Evolutionary conservation across 1,140 invertebrate genomes (phyloP).

Genomic region (Drosophila eugracilis): DNA sequence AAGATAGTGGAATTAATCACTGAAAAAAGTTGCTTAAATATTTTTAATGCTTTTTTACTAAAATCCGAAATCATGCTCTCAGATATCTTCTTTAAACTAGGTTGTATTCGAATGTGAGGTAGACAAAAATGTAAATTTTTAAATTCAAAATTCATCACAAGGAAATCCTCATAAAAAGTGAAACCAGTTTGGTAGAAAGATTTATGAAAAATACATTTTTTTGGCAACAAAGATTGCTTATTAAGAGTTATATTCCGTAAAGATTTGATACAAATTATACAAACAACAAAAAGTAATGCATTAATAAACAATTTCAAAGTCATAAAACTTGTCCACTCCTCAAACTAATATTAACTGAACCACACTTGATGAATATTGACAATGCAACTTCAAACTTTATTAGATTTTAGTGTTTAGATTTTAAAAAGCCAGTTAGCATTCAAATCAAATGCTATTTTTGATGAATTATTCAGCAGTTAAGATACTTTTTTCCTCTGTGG

Average conservation of each 20-base stretch:
- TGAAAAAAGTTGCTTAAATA: no score
- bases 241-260: not conserved
- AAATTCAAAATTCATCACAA: not conserved
- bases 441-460: conserved; percentile 9
- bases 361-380: not conserved
- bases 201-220: not conserved
- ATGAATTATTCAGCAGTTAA: conserved; percentile 6
- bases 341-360: no score
- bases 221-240: not conserved
- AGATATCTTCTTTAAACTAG: no score
- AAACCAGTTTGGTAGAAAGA: not conserved
- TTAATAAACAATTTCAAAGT: not conserved
- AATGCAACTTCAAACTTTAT: not conserved
- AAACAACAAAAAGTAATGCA: not conserved
- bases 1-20: no score
- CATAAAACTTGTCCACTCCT: no score
- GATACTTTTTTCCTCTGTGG: conserved; percentile 28
- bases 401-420: not conserved
- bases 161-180: no score
- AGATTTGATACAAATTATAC: not conserved
- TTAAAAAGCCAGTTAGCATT: not conserved
- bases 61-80: no score
- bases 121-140: not conserved
- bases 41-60: no score
- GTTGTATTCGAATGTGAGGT: no score